These are phyloP conservation scores for Tricholaema leucomelas DNA, from an alignment of 2,113 vertebrate species.

Conservation along the genomic window DNA sequence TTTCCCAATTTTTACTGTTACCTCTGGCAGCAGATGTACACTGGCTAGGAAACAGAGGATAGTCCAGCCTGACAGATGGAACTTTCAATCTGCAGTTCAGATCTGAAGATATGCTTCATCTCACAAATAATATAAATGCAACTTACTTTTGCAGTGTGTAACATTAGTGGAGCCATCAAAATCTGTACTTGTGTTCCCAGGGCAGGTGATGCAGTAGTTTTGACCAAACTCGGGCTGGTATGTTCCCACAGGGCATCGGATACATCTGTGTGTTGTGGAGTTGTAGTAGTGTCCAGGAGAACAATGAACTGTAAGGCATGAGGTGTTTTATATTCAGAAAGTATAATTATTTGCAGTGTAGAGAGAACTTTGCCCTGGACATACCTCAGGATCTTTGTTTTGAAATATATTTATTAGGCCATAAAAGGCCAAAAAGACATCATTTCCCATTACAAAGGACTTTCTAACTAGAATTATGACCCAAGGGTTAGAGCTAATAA, in stretches of 20 bases:
- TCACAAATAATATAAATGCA: neutral
- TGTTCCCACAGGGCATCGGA: constrained; percentile 78
- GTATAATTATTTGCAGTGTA: neutral
- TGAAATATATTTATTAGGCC: neutral
- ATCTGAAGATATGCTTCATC: neutral
- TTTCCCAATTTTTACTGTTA: neutral
- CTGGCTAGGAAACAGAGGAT: neutral
- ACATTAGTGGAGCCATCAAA: constrained; percentile 85
- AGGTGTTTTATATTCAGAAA: neutral
- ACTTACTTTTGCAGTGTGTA: constrained; percentile 85
- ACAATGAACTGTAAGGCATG: constrained; percentile 76
- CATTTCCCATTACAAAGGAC: neutral
- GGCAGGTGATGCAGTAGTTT: constrained; percentile 82
- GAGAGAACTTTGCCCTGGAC: neutral
- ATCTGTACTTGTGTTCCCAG: constrained; percentile 84
- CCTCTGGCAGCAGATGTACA: neutral
- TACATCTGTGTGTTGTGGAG: constrained; percentile 79
- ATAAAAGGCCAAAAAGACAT: neutral
- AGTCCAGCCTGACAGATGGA: neutral
- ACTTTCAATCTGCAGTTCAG: neutral
- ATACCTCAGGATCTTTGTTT: neutral
- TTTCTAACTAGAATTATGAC: neutral
- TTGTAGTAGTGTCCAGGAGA: constrained; percentile 85
- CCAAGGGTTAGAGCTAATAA: neutral
- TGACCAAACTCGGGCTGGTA: constrained; percentile 86